Conservation (phyloP, 2,797 vertebrate genomes). For the Danio aesculapii region DNA sequence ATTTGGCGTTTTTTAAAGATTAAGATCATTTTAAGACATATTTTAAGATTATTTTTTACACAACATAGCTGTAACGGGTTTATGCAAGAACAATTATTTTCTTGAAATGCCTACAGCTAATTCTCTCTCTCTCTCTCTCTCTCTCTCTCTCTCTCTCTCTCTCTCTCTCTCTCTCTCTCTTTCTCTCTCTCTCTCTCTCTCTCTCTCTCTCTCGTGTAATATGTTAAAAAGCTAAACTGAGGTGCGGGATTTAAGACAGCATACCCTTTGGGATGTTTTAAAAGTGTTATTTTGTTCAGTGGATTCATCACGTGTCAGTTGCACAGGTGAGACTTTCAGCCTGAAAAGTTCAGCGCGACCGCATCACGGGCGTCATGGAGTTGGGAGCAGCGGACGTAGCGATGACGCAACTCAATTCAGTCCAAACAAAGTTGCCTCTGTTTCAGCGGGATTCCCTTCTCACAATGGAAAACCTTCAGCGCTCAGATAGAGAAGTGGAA, state of each 20-base stretch:
- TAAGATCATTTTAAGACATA: too few species aligned
- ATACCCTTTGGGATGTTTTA: background rate
- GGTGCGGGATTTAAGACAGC: background rate
- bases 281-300: background rate
- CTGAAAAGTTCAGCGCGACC: conserved; percentile 26
- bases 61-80: too few species aligned
- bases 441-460: conserved; percentile 62
- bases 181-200: background rate
- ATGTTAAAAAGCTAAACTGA: background rate
- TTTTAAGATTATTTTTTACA: too few species aligned
- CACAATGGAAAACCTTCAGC: conserved; percentile 59
- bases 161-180: too few species aligned
- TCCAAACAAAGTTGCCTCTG: conserved; percentile 62
- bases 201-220: background rate
- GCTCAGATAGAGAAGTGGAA: conserved; percentile 29
- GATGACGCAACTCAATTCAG: conserved; percentile 52
- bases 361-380: conserved; percentile 47
- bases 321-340: conserved; percentile 35
- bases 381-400: conserved; percentile 45
- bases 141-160: too few species aligned
- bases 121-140: background rate
- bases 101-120: background rate
- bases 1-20: too few species aligned
- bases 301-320: background rate
- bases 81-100: background rate